Evolutionary conservation across 1,140 invertebrate species (phyloP), one percentile per base, ranked within the genome.

Genomic region (Drosophila eugracilis): DNA sequence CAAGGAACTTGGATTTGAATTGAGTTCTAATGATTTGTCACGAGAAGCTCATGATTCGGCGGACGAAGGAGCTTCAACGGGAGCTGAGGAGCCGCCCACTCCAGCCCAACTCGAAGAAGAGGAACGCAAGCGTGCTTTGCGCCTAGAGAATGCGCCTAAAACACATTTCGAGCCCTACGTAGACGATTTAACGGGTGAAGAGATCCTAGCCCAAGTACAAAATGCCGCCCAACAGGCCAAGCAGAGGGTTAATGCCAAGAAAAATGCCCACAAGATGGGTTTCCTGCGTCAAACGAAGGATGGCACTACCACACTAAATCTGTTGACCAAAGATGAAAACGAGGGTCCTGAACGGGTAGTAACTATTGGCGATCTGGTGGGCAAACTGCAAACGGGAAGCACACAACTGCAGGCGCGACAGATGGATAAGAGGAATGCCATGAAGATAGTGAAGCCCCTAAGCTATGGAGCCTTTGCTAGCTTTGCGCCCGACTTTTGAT

Each of bases 381-480:
- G 97, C 1, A 98, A 97, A 92, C 92, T 99, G 4, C 94, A 93
- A 10, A 95, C 97, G 63, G 98, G 97, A 14, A 95, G 95, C 36
- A 94, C 94, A 7, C 92, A 94, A 0, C 78, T 95, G 28, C 94
- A 93, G 54, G 92, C 93, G 10, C 96, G 96, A 48, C 94, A 97
- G 49, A 97, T 99, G 89, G 97, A 99, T 91, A 94, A 97, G 12
- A 94, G 97, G 39, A 99, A 98, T 91, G 92, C 95, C 63, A 95
- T 96, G 0, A 98, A 97, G 91, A 94, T 97, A 89, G 97, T 98
- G 1, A 97, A 97, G 90, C 97, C 98, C 0, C 92, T 99, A 2
- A 97, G 97, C 91, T 99, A 99, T 91, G 98, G 98, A 0, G 95
- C 98, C 3, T 99, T 98, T 93, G 96, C 97, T 32, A 98, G 97